Conservation (phyloP, 2,113 vertebrate species). For the Brachypodius melanocephalos region DNA sequence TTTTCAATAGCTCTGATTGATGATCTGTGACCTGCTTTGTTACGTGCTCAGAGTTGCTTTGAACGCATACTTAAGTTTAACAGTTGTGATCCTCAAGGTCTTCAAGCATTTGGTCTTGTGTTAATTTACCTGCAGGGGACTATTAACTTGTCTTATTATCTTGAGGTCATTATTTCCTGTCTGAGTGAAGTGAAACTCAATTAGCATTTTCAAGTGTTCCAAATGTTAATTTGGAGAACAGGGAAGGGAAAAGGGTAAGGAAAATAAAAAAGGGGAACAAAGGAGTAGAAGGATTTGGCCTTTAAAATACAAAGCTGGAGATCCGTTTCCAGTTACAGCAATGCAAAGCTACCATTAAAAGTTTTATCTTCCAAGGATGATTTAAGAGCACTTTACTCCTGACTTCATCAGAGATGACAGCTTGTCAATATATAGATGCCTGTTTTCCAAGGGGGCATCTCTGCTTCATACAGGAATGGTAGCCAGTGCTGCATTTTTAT, state of each 20-base stretch:
- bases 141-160: slow-evolving; percentile 56
- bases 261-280: not conserved
- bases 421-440: not conserved
- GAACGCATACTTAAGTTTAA: slow-evolving; percentile 26
- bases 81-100: slow-evolving; percentile 30
- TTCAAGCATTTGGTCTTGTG: slow-evolving; percentile 39
- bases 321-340: not conserved
- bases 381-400: not conserved
- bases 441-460: not conserved
- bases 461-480: not conserved
- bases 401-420: not conserved
- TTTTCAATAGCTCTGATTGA: not conserved
- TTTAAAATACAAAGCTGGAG: not conserved
- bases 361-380: not conserved
- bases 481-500: not conserved
- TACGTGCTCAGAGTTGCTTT: slow-evolving; percentile 2
- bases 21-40: slow-evolving; percentile 9
- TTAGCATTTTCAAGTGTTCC: slow-evolving; percentile 48
- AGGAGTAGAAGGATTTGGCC: not conserved
- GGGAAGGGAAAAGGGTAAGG: not conserved
- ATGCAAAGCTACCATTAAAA: not conserved
- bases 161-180: slow-evolving; percentile 63
- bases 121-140: slow-evolving; percentile 58
- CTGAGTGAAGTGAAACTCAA: slow-evolving; percentile 44
- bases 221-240: slow-evolving; percentile 38